Evolutionary conservation across 2,113 vertebrate species (phyloP).

Genomic region (Oryzias curvinotus): DNA sequence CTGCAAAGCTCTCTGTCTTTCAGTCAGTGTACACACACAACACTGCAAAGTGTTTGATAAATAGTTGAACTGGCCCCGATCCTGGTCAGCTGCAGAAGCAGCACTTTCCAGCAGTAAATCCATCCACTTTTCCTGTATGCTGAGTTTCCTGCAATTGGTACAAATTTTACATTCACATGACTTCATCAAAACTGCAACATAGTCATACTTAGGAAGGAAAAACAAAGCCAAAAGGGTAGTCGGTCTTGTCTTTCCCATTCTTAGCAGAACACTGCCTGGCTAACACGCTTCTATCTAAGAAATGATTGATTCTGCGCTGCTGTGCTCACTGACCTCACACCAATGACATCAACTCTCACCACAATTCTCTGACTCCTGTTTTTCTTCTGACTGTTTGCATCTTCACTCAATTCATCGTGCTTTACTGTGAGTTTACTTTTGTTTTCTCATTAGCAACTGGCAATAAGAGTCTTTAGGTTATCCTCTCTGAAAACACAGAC

Average conservation of each 20-base stretch:
- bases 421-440: neutral
- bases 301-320: conserved; percentile 43
- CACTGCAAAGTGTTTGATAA: conserved; percentile 57
- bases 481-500: no score
- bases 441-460: neutral
- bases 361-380: conserved; percentile 2
- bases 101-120: neutral
- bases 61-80: conserved; percentile 24
- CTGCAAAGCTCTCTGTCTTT: conserved; percentile 2
- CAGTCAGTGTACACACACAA: conserved; percentile 39
- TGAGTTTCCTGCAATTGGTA: neutral
- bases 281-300: conserved; percentile 6
- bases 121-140: neutral
- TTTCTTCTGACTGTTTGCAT: neutral
- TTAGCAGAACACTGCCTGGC: neutral
- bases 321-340: conserved; percentile 46
- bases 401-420: neutral
- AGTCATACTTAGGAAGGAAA: neutral
- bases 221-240: no score
- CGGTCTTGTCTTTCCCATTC: neutral
- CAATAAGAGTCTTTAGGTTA: neutral
- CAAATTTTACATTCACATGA: no score
- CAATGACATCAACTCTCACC: conserved; percentile 42
- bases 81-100: conserved; percentile 4
- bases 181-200: neutral